A percentile compares a stretch with the other conserved stretches of the same genome.
These are phyloP conservation scores for Montipora capricornis DNA, from an alignment of 64 coral and sea anemone species.

Conservation along the genomic window DNA sequence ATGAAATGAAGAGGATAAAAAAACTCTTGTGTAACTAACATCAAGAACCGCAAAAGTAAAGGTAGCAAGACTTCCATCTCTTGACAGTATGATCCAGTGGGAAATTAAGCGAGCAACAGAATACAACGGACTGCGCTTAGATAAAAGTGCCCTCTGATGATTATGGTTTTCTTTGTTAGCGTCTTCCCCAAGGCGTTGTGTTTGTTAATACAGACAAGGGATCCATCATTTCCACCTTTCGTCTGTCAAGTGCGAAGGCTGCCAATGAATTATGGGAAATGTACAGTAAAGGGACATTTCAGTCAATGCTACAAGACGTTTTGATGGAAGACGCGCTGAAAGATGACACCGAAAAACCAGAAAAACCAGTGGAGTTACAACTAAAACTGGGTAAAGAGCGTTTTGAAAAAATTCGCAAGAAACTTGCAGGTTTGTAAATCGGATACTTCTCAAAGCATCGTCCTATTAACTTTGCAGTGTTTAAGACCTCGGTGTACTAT, in stretches of 20 bases:
- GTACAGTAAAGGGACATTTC: slow-evolving; percentile 28
- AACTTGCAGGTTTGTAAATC: neutral
- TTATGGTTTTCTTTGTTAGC: neutral
- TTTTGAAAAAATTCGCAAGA: slow-evolving; percentile 8
- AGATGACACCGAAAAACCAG: neutral
- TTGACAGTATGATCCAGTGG: too few species aligned
- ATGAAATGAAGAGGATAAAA: too few species aligned
- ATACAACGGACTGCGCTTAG: too few species aligned
- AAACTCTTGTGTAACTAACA: too few species aligned
- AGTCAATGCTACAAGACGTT: neutral
- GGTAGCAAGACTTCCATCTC: too few species aligned
- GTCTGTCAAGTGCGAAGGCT: slow-evolving; percentile 62
- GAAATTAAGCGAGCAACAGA: too few species aligned
- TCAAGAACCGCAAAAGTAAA: too few species aligned
- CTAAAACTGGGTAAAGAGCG: neutral
- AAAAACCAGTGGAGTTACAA: neutral
- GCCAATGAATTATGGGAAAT: slow-evolving; percentile 63
- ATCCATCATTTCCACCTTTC: slow-evolving; percentile 34
- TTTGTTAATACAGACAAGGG: slow-evolving; percentile 33
- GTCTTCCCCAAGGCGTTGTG: slow-evolving; percentile 61
- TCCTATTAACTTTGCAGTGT: too few species aligned
- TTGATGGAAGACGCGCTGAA: neutral
- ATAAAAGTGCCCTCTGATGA: too few species aligned
- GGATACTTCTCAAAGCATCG: neutral
- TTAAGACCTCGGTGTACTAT: too few species aligned